Evolutionary conservation across 2,888 invertebrate genomes (phyloP).

Genomic region (Plemyria rubiginata): DNA sequence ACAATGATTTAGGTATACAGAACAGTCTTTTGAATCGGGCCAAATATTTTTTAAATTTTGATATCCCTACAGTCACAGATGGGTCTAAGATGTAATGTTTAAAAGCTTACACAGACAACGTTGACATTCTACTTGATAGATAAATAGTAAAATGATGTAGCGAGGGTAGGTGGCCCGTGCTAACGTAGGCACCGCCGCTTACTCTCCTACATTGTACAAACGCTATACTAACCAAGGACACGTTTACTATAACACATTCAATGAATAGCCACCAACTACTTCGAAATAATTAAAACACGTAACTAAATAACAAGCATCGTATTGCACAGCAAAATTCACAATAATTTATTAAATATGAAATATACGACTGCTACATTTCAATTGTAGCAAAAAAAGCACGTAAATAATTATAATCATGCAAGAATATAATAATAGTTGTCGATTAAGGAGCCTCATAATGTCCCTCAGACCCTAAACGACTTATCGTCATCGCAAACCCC

Average conservation of each 20-base stretch:
- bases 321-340: constrained; percentile 81
- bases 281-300: constrained; percentile 59
- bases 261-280: constrained; percentile 39
- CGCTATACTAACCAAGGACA: constrained; percentile 49
- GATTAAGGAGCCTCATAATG: constrained; percentile 34
- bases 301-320: constrained; percentile 82
- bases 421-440: constrained; percentile 34
- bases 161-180: constrained; percentile 17
- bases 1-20: constrained; percentile 86
- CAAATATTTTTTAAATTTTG: constrained; percentile 84
- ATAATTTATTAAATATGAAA: constrained; percentile 74
- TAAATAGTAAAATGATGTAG: constrained; percentile 46
- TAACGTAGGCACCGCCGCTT: constrained; percentile 26
- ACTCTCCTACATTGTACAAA: constrained; percentile 38
- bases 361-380: constrained; percentile 53
- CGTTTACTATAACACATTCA: constrained; percentile 59
- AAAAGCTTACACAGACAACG: constrained; percentile 66
- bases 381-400: constrained; percentile 17
- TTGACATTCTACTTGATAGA: constrained; percentile 57
- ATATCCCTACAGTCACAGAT: constrained; percentile 77
- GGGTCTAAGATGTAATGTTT: constrained; percentile 69
- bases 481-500: background rate
- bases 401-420: constrained; percentile 40
- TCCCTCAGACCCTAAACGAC: constrained; percentile 16
- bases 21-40: constrained; percentile 89